Evolutionary conservation across 2,797 vertebrate species (phyloP), one percentile per base, ranked within the genome.

Genomic region (Myotis daubentonii): DNA sequence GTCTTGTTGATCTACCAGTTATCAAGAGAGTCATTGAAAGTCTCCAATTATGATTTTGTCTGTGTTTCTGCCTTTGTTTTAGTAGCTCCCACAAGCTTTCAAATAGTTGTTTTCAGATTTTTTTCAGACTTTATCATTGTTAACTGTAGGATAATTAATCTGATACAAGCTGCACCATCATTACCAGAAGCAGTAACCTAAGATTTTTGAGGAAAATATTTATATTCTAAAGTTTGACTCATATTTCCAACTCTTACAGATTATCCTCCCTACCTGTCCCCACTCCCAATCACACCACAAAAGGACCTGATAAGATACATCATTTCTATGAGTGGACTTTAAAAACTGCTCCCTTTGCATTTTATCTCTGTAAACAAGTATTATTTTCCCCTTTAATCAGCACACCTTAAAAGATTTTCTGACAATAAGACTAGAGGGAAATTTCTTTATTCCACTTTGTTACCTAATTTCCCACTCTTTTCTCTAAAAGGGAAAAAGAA

Each of bases 301-400:
- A 93, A 80, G 19, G 13, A 70, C 41, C 6, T 76, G 22, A 76
- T 51, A 51, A 90, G 5, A 55, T 60, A 80, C 6, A 83, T 49
- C 13, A 81, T 85, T 90, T 78, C 36, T 23, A 60, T 47, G 36
- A 68, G 65, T 28, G 51, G 17, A 72, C 30, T 74, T 89, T 87
- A 95, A 87, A 25, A 85, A 72, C 36, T 68, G 92, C 49, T 94
- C 66, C 19, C 23, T 87, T 93, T 90, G 41, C 68, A 65, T 86
- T 79, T 94, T 82, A 55, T 78, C 11, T 90, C 33, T 83, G 10
- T 92, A 75, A 81, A 76, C 28, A 83, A 83, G 6, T 66, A 79
- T 84, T 38, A 51, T 80, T 91, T 38, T 68, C 1, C 9, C 49
- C 33, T 47, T 70, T 80, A 82, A 83, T 38, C 33, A 81, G 82